A percentile compares a stretch with the other conserved stretches of the same genome.
These are phyloP conservation scores for Eptesicus fuscus DNA, from an alignment of 2,113 vertebrate genomes.

Conservation along the genomic window DNA sequence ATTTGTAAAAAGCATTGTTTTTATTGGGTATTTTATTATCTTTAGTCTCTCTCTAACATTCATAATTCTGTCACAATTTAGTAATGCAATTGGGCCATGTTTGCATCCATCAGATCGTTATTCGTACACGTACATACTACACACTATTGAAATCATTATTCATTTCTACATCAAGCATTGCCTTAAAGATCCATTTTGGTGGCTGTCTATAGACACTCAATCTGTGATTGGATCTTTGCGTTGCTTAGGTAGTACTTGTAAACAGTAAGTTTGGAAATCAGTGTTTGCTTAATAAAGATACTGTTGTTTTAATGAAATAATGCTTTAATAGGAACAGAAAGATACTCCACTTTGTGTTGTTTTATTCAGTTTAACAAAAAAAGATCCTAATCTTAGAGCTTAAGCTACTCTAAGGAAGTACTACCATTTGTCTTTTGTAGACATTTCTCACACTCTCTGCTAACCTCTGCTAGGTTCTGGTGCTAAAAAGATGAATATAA, in stretches of 20 bases:
- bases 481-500: background rate
- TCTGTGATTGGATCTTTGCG: background rate
- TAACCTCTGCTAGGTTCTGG: background rate
- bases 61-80: background rate
- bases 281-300: background rate
- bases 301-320: background rate
- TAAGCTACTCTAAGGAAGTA: background rate
- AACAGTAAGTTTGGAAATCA: background rate
- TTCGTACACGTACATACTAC: background rate
- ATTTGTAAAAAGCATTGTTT: background rate
- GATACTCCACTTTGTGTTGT: background rate
- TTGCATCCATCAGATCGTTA: background rate
- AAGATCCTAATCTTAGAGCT: background rate
- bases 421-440: background rate
- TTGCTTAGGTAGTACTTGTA: background rate
- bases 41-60: background rate
- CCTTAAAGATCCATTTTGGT: background rate
- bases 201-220: background rate
- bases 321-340: background rate
- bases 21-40: background rate
- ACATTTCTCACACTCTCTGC: background rate
- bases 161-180: background rate
- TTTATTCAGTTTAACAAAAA: background rate
- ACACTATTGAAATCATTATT: background rate
- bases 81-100: background rate